Conservation (phyloP, 2,888 invertebrate genomes). For the Folsomia candida region DNA sequence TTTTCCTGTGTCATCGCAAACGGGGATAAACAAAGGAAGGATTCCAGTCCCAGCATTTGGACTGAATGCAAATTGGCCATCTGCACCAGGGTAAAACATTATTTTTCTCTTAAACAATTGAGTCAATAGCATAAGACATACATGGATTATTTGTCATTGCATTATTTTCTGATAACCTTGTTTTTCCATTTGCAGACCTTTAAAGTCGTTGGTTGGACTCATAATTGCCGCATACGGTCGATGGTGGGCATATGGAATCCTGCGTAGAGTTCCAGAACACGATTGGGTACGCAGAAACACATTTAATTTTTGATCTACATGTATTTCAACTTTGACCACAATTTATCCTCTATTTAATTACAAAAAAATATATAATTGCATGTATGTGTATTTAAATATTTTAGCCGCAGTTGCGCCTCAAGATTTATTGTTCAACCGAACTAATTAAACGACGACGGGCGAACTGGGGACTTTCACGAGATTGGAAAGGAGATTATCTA, state of each 20-base stretch:
- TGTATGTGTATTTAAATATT: no score
- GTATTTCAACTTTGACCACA: no score
- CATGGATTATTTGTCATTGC: no score
- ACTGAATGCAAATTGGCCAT: slow-evolving; percentile 46
- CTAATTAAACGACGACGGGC: slow-evolving; percentile 61
- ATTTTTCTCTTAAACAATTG: no score
- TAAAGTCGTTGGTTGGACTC: slow-evolving; percentile 61
- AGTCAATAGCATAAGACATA: no score
- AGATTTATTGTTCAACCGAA: slow-evolving; percentile 56
- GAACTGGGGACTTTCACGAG: slow-evolving; percentile 72
- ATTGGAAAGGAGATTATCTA: slow-evolving; percentile 84
- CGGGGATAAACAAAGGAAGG: slow-evolving; percentile 30
- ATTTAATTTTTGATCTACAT: no score
- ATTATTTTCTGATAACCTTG: no score
- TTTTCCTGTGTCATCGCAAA: slow-evolving; percentile 38
- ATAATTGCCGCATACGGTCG: slow-evolving; percentile 67
- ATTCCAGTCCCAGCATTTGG: slow-evolving; percentile 46
- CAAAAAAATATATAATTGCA: no score
- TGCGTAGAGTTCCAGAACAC: slow-evolving; percentile 72
- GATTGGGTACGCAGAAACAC: no score
- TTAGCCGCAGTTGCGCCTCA: slow-evolving; percentile 80
- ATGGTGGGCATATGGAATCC: slow-evolving; percentile 84
- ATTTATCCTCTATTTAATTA: no score
- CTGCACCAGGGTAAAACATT: no score
- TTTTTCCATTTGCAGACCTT: no score